Conservation (phyloP, 2,113 vertebrate genomes). For the Enhydra lutris region DNA sequence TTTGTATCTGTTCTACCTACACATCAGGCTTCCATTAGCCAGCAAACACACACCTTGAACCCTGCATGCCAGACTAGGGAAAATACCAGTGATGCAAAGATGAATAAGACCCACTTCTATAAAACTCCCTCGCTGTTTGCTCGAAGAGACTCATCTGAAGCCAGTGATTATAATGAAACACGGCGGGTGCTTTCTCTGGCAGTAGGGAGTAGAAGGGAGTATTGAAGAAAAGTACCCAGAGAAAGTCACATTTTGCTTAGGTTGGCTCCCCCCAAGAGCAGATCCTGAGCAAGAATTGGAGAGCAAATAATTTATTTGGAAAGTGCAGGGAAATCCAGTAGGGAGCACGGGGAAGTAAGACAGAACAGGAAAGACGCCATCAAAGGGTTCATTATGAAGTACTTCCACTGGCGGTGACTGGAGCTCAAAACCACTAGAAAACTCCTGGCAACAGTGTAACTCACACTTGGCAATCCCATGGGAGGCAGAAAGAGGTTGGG, state of each 20-base stretch:
- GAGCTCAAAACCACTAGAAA: neutral
- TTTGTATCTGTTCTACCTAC: neutral
- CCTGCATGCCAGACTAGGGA: no score
- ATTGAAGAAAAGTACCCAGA: neutral
- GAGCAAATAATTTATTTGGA: neutral
- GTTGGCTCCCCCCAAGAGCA: neutral
- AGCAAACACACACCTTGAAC: no score
- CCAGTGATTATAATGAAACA: accelerated
- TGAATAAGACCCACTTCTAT: neutral
- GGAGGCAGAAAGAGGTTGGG: accelerated
- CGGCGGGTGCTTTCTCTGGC: neutral
- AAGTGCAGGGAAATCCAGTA: neutral
- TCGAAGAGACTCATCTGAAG: neutral
- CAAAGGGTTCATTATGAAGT: neutral
- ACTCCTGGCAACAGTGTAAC: no score
- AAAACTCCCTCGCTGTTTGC: neutral
- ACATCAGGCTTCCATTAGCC: neutral
- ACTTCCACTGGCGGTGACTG: neutral
- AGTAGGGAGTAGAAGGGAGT: neutral
- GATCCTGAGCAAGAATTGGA: neutral
- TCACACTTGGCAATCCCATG: accelerated
- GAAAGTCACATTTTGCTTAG: neutral
- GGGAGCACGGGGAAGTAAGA: neutral
- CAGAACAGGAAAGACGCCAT: neutral
- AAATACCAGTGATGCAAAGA: neutral